A percentile compares a stretch with the other conserved stretches of the same genome.
Conservation (phyloP, 2,888 invertebrate species). For the Sisyra nigra region DNA sequence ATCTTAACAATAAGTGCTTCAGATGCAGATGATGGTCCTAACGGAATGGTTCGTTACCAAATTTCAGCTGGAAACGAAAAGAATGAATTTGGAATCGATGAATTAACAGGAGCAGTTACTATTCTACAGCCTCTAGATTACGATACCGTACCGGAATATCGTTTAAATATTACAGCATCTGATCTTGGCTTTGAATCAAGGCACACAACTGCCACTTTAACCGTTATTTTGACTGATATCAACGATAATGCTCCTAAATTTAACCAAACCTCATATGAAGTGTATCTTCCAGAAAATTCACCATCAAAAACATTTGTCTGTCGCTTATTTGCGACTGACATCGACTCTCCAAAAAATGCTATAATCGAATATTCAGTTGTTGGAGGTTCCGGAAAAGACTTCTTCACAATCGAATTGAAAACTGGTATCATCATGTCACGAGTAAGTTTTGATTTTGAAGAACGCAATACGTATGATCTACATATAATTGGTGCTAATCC, state of each 20-base stretch:
- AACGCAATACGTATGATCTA: conserved; percentile 53
- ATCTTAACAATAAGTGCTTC: conserved; percentile 72
- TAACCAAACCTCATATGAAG: conserved; percentile 58
- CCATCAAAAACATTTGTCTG: conserved; percentile 58
- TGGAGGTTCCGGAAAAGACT: conserved; percentile 54
- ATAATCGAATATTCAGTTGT: conserved; percentile 69
- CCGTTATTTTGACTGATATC: conserved; percentile 77
- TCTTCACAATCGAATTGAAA: conserved; percentile 60
- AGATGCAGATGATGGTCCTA: conserved; percentile 76
- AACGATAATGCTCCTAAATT: conserved; percentile 87
- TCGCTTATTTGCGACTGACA: conserved; percentile 61
- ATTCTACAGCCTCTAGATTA: conserved; percentile 72
- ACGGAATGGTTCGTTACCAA: conserved; percentile 72
- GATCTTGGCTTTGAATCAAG: conserved; percentile 73
- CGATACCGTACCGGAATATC: conserved; percentile 70
- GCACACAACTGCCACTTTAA: conserved; percentile 62
- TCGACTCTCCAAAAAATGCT: conserved; percentile 77
- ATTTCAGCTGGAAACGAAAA: conserved; percentile 73
- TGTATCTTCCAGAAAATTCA: conserved; percentile 70
- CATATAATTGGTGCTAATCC: conserved; percentile 77
- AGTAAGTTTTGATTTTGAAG: conserved; percentile 76
- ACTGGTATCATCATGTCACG: conserved; percentile 63
- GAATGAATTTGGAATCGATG: conserved; percentile 64
- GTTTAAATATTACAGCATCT: conserved; percentile 70
- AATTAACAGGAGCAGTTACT: conserved; percentile 60